These are phyloP conservation scores for Limnephilus rhombicus DNA, from an alignment of 2,888 invertebrate species.

Conservation along the genomic window DNA sequence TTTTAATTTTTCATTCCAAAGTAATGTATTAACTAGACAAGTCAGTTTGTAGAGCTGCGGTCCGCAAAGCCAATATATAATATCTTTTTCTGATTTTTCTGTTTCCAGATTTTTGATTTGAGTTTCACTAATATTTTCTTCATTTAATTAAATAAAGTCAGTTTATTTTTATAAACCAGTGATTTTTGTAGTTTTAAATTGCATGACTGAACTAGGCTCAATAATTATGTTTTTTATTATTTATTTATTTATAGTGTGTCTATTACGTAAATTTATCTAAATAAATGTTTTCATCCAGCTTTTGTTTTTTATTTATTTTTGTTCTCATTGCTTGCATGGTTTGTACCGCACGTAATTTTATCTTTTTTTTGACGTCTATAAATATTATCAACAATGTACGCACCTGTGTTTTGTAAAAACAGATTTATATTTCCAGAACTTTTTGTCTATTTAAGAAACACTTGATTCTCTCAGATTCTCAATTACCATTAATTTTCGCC, in stretches of 20 bases:
- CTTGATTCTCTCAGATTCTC: background rate
- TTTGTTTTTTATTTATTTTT: constrained; percentile 30
- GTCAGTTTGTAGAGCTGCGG: background rate
- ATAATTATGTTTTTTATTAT: constrained; percentile 11
- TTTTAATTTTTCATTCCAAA: constrained; percentile 1
- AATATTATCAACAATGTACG: background rate
- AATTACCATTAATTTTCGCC: background rate
- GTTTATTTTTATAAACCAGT: constrained; percentile 32
- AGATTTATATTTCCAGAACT: background rate
- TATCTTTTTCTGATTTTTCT: too few relatives aligned
- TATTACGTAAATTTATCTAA: constrained; percentile 27
- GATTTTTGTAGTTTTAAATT: constrained; percentile 39
- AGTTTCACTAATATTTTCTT: too few relatives aligned
- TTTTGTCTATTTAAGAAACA: background rate
- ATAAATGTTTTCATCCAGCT: constrained; percentile 51
- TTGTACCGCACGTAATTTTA: background rate
- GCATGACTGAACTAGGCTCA: constrained; percentile 29
- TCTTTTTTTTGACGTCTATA: background rate
- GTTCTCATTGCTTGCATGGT: constrained; percentile 41
- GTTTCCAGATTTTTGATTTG: too few relatives aligned
- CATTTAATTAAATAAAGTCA: background rate
- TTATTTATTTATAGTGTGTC: constrained; percentile 26
- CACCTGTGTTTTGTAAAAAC: background rate
- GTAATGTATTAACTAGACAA: background rate
- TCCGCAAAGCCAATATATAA: too few relatives aligned